Percentiles rank a stretch among this genome's conserved stretches.
Evolutionary conservation across 2,113 vertebrate species (phyloP).

Genomic region (Protobothrops mucrosquamatus): DNA sequence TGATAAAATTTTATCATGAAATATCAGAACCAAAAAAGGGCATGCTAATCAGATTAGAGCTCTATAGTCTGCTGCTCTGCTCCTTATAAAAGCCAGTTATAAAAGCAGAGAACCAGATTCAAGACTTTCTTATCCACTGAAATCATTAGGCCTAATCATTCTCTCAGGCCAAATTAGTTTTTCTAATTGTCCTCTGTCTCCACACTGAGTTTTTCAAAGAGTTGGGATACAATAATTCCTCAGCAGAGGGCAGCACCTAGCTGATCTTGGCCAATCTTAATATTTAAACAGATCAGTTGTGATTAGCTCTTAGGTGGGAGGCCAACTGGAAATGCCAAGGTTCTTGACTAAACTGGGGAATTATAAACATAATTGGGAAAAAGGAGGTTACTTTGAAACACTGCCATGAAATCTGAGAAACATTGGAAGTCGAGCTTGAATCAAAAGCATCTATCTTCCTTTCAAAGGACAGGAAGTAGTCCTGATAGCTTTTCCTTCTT

Average conservation of each 20-base stretch:
- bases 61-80: too few relatives aligned
- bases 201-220: neutral
- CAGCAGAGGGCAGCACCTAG: neutral
- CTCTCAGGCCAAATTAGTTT: neutral
- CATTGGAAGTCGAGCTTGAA: neutral
- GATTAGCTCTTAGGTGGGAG: neutral
- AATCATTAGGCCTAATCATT: neutral
- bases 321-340: neutral
- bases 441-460: neutral
- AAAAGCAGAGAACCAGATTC: neutral
- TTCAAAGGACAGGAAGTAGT: neutral
- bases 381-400: neutral
- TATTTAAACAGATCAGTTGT: neutral
- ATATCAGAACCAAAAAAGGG: neutral
- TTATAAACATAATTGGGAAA: neutral
- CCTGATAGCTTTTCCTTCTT: neutral
- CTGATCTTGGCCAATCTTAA: neutral
- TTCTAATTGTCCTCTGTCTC: neutral
- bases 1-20: neutral
- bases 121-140: neutral
- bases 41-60: neutral
- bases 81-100: neutral
- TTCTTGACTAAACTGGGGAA: neutral
- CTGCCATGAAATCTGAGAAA: neutral
- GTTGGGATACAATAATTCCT: neutral